A percentile compares a stretch with the other conserved stretches of the same genome.
Evolutionary conservation across 2,113 vertebrate species (phyloP).

Genomic region (Ictalurus punctatus): DNA sequence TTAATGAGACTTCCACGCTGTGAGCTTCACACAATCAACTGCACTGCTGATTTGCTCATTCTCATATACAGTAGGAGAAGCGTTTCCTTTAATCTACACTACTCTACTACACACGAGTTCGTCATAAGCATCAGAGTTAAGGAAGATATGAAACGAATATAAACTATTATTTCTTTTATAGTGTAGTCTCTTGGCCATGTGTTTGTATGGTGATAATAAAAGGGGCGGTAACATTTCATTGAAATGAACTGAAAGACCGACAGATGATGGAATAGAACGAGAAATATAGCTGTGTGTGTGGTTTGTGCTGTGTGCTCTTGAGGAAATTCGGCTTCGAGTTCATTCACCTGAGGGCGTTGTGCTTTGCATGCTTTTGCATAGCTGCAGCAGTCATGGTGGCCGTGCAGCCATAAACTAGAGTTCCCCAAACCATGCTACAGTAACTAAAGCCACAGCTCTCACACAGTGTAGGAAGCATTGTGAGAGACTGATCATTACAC

Average conservation of each 20-base stretch:
- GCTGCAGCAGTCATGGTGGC: conserved; percentile 14
- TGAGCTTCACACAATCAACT: conserved; percentile 13
- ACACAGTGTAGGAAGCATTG: not conserved
- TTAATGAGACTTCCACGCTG: not conserved
- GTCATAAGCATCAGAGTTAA: not conserved
- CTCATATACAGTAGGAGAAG: not conserved
- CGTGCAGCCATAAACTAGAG: conserved; percentile 33
- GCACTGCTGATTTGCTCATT: not conserved
- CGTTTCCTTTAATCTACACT: not conserved
- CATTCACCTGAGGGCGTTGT: not conserved
- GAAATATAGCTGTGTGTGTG: not conserved
- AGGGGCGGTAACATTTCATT: not conserved
- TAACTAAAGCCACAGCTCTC: conserved; percentile 36
- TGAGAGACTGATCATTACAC: not conserved
- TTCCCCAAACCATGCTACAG: conserved; percentile 31
- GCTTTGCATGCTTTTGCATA: conserved; percentile 58
- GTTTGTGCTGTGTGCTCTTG: not conserved
- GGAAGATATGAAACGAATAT: not conserved
- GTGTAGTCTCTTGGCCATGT: not conserved
- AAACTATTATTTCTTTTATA: not conserved
- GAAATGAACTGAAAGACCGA: not conserved
- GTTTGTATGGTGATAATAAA: not conserved
- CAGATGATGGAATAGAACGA: not conserved
- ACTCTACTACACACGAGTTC: no score
- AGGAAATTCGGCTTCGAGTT: conserved; percentile 22